Percentiles rank a stretch among this genome's conserved stretches.
Evolutionary conservation across 1,140 invertebrate species (phyloP).

Genomic region (Camponotus vicinus): DNA sequence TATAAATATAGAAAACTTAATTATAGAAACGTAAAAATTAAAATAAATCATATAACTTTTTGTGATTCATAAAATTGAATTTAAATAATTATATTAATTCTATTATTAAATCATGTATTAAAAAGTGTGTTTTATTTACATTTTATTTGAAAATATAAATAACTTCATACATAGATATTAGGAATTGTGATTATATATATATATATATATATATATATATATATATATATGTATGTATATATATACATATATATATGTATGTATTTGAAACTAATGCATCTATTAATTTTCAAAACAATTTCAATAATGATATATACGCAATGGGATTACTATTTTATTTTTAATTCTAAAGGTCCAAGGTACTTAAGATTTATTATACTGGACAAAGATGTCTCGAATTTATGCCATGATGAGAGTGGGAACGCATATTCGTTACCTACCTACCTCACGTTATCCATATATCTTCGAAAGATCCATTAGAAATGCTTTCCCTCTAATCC

Average conservation of each 20-base stretch:
- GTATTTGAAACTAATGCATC: neutral
- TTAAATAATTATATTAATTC: neutral
- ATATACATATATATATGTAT: no score
- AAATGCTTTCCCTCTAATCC: conserved; percentile 11
- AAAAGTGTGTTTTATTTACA: neutral
- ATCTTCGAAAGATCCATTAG: neutral
- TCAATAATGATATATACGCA: neutral
- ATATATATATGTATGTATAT: neutral
- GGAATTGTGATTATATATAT: neutral
- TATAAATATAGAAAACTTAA: neutral
- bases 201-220: neutral
- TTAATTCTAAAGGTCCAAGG: conserved; percentile 8
- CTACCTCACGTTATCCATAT: conserved; percentile 40
- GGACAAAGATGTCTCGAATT: conserved; percentile 13
- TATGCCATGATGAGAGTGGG: neutral
- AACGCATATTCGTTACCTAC: conserved; percentile 31
- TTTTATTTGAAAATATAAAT: neutral
- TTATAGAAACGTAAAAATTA: neutral
- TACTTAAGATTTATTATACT: conserved; percentile 31
- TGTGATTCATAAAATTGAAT: neutral
- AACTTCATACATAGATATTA: neutral
- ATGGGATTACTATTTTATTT: neutral
- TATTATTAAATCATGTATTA: no score
- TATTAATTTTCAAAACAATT: neutral
- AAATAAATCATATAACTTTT: neutral